Evolutionary conservation across 2,888 invertebrate species (phyloP), one percentile per base, ranked within the genome.

Genomic region (Gari tellinella): DNA sequence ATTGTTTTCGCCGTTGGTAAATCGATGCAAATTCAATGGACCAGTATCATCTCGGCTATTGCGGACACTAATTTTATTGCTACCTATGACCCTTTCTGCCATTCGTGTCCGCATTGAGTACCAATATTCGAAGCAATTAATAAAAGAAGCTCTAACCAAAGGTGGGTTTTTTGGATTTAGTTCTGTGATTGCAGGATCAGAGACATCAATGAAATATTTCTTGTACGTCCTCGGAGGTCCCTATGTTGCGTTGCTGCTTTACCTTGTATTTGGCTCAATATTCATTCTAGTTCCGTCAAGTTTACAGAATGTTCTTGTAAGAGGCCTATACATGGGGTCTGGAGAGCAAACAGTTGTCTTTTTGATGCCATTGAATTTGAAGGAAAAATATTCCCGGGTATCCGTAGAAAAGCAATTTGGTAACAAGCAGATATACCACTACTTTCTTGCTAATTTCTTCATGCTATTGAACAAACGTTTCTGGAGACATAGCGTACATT

Each of bases 161-260:
- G 65, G 62, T 0, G 74, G 57, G 5, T 26, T 74, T 1, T 40
- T 74, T 37, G 66, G 74, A 7, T 74, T 66, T 21, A 69, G 65
- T 40, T 57, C 74, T n/a, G n/a, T 74, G 37, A 31, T 69, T 8
- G 62, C 69, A 21, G 74, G 62, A 5, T 23, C 26, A 43, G 45
- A 57, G 21, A 15, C 19, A 25, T 37, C 57, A 1, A 48, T 41
- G 14, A 4, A 46, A 12, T 38, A 63, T 10, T 74, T 74, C 51
- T 19, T 74, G 4, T 10, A 10, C 23, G 23, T 38, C 2, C 52
- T 74, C 8, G 65, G 69, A 0, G 69, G 74, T 5, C 69, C 69
- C 23, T 53, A 38, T 23, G 48, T 69, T 0, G 65, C 74, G 1
- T 26, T 69, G 19, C 19, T 17, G 7, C 46, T 69, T 8, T 69